Percentiles rank a stretch among this genome's conserved stretches.
phyloP scores from a whole-genome alignment of 2,113 vertebrate genomes.

The Misgurnus anguillicaudatus region DNA sequence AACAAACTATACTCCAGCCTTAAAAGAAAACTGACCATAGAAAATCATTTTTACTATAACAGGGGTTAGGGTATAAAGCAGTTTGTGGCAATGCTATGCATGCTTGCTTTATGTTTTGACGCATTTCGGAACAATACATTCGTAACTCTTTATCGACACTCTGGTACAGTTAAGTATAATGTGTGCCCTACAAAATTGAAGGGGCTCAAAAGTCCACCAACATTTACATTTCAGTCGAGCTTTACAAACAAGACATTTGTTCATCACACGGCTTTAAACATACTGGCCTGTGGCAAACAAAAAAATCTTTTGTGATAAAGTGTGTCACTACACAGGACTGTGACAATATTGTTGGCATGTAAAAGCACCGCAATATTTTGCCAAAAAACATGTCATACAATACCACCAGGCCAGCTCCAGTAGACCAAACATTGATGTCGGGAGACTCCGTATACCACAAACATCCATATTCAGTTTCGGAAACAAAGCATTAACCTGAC shows the following conservation, averaged over 20 bases:
- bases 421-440: neutral
- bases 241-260: conserved; percentile 9
- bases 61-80: no score
- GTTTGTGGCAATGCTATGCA: no score
- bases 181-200: no score
- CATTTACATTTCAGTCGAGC: conserved; percentile 15
- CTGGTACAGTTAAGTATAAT: no score
- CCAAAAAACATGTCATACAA: neutral
- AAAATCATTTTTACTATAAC: no score
- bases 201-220: neutral
- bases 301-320: neutral
- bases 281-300: neutral
- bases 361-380: neutral
- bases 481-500: neutral
- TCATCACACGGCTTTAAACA: neutral
- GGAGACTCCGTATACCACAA: neutral
- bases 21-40: no score
- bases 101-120: no score
- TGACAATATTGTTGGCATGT: neutral
- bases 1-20: no score
- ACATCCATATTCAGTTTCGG: neutral
- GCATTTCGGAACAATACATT: no score
- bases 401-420: neutral
- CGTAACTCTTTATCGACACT: no score
- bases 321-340: neutral